Percentiles rank a stretch among this genome's conserved stretches.
These are phyloP conservation scores for Ctena decussata DNA, from an alignment of 2,888 invertebrate species.

Conservation along the genomic window DNA sequence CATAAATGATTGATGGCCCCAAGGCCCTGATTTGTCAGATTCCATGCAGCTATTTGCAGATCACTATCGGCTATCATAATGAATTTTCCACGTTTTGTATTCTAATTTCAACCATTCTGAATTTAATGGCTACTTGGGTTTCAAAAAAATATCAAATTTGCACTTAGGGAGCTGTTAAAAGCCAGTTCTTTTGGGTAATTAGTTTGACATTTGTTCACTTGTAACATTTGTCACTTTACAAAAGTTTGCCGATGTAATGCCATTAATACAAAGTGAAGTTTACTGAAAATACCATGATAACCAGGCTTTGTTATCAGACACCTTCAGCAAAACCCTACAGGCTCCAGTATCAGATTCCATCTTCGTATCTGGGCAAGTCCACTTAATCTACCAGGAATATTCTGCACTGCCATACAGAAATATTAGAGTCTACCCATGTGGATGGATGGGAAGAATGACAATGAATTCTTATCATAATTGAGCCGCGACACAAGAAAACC, in stretches of 20 bases:
- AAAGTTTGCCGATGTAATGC: neutral
- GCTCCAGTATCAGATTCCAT: too few relatives aligned
- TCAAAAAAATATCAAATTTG: slow-evolving; percentile 8
- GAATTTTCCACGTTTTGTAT: neutral
- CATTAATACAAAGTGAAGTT: too few relatives aligned
- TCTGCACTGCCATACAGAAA: too few relatives aligned
- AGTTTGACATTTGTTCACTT: neutral
- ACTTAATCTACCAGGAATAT: too few relatives aligned
- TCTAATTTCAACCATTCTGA: neutral
- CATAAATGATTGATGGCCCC: slow-evolving; percentile 1
- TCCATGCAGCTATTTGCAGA: neutral
- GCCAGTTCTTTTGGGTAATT: neutral
- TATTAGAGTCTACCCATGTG: too few relatives aligned
- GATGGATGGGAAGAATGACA: too few relatives aligned
- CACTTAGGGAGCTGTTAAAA: neutral
- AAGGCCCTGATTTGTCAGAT: neutral
- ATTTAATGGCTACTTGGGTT: neutral
- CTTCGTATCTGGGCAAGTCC: too few relatives aligned
- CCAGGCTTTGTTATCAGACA: too few relatives aligned
- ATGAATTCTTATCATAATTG: too few relatives aligned
- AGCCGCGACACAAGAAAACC: too few relatives aligned
- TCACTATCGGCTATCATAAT: neutral
- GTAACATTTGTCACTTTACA: neutral
- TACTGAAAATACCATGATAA: too few relatives aligned
- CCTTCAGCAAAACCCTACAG: too few relatives aligned